Percentiles rank a stretch among this genome's conserved stretches.
Conservation (phyloP, 2,888 invertebrate species). For the Ditula angustiorana region DNA sequence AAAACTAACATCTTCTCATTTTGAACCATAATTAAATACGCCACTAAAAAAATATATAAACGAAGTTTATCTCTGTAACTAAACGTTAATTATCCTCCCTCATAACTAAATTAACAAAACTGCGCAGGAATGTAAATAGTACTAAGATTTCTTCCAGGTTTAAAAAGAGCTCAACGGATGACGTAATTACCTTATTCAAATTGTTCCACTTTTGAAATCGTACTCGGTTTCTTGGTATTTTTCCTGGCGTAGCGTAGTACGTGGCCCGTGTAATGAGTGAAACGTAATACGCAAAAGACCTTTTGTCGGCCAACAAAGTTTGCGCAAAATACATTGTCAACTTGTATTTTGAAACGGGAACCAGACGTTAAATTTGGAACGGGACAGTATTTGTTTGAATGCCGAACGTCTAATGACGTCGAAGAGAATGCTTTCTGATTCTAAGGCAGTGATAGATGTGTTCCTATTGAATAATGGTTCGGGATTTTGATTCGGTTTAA, state of each 20-base stretch:
- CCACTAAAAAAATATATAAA: background rate
- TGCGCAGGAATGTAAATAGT: background rate
- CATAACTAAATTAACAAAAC: conserved; percentile 23
- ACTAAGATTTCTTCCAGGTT: conserved; percentile 1
- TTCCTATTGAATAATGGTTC: background rate
- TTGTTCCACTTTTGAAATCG: conserved; percentile 12
- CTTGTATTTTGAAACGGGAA: conserved; percentile 7
- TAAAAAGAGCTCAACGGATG: conserved; percentile 19
- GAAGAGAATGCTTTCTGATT: background rate
- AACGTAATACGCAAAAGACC: conserved; percentile 48
- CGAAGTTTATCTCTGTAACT: conserved; percentile 1
- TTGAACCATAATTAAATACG: no score
- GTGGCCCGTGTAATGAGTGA: conserved; percentile 51
- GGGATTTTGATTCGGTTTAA: background rate
- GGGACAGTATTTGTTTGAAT: conserved; percentile 1
- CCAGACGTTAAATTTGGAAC: background rate
- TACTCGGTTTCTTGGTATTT: conserved; percentile 1
- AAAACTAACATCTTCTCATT: no score
- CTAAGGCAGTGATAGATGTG: background rate
- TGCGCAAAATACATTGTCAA: conserved; percentile 10
- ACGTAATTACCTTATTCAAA: conserved; percentile 25
- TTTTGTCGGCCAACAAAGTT: conserved; percentile 40
- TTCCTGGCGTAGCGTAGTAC: background rate
- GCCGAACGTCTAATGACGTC: background rate
- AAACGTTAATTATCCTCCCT: background rate